A percentile compares a stretch with the other conserved stretches of the same genome.
These are phyloP conservation scores for Stegana nigrithorax DNA, from an alignment of 2,888 invertebrate genomes.

Conservation along the genomic window DNA sequence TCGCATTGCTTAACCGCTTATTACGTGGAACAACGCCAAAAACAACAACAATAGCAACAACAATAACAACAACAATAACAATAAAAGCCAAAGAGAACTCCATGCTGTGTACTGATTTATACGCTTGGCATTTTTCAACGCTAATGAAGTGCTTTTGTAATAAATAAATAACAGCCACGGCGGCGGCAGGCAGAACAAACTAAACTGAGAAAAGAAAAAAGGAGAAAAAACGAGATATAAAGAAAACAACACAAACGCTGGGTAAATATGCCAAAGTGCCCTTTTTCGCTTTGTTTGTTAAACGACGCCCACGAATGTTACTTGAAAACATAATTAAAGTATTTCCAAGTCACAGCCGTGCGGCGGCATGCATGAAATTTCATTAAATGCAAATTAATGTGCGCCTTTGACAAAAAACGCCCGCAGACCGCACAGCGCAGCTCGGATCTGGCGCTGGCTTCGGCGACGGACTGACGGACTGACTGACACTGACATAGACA, in stretches of 20 bases:
- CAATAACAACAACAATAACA: background rate
- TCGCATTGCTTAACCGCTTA: constrained; percentile 11
- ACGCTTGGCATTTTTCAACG: constrained; percentile 4
- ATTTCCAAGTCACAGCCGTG: too few species aligned
- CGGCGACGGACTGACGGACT: background rate
- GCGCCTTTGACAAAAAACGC: constrained; percentile 21
- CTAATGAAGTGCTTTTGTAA: constrained; percentile 10
- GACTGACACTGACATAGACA: too few species aligned
- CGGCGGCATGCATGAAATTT: constrained; percentile 39
- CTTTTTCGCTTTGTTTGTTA: background rate
- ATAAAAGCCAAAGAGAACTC: background rate
- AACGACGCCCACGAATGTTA: background rate
- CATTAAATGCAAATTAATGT: constrained; percentile 58
- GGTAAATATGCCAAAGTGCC: background rate
- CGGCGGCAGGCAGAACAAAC: background rate
- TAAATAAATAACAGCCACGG: constrained; percentile 1
- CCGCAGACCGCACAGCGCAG: constrained; percentile 14
- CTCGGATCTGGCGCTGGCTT: background rate
- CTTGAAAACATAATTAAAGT: constrained; percentile 6
- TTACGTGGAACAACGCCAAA: background rate
- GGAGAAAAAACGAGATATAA: background rate
- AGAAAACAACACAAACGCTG: background rate
- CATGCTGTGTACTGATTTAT: constrained; percentile 8
- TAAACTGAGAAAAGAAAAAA: background rate
- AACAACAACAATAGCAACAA: constrained; percentile 11